These are phyloP conservation scores for Helarctos malayanus DNA, from an alignment of 2,797 vertebrate species.

Conservation along the genomic window DNA sequence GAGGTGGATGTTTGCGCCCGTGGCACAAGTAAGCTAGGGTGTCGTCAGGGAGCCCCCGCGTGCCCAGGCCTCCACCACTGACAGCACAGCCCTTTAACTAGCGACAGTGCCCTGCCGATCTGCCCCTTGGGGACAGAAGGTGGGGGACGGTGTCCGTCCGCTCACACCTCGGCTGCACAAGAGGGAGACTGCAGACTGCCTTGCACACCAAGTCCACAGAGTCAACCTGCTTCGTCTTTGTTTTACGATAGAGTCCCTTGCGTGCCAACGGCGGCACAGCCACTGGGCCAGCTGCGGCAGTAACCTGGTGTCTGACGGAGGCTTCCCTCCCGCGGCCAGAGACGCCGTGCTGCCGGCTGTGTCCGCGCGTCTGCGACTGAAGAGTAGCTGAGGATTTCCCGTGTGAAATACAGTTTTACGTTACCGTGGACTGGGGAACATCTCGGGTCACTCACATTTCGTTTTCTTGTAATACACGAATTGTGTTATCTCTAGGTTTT, in stretches of 20 bases:
- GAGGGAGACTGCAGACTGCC: not conserved
- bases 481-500: slow-evolving; percentile 84
- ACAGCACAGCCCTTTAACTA: too few relatives aligned
- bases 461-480: not conserved
- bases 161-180: not conserved
- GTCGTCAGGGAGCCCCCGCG: not conserved
- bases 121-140: not conserved
- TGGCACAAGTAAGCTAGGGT: not conserved
- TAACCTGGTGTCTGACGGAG: not conserved
- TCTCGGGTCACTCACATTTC: not conserved
- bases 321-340: not conserved
- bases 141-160: not conserved
- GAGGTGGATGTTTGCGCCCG: too few relatives aligned
- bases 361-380: not conserved
- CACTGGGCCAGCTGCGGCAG: not conserved
- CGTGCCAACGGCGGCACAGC: not conserved
- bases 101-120: not conserved
- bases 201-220: not conserved
- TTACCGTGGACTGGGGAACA: not conserved
- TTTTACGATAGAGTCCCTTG: not conserved
- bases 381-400: not conserved
- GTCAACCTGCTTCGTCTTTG: not conserved
- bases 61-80: too few relatives aligned
- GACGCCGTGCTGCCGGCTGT: not conserved
- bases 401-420: not conserved